Evolutionary conservation across 2,888 invertebrate genomes (phyloP).

Genomic region (Caenorhabditis uteleia): DNA sequence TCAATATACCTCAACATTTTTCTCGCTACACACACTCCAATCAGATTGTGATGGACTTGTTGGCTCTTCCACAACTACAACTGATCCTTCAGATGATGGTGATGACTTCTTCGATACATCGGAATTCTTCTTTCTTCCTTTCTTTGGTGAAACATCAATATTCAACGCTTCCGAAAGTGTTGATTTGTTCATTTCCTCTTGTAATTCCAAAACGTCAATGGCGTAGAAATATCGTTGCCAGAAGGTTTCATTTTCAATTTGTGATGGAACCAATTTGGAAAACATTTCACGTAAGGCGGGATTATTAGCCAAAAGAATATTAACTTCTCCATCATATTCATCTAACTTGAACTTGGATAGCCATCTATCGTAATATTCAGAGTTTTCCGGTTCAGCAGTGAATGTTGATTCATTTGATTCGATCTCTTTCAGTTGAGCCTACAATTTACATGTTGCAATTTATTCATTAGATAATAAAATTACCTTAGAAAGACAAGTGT

Average conservation of each 20-base stretch:
- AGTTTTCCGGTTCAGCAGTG: conserved; percentile 40
- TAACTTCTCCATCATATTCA: conserved; percentile 71
- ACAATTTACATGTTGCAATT: not conserved
- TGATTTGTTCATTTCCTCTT: conserved; percentile 51
- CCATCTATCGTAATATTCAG: conserved; percentile 35
- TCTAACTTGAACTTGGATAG: conserved; percentile 28
- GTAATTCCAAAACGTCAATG: conserved; percentile 69
- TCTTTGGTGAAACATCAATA: conserved; percentile 40
- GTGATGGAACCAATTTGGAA: conserved; percentile 75
- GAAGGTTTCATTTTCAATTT: conserved; percentile 78
- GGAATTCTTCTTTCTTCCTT: conserved; percentile 1
- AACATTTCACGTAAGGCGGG: conserved; percentile 76
- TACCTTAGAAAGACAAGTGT: conserved; percentile 35
- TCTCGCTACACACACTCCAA: conserved; percentile 57
- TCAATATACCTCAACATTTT: conserved; percentile 41
- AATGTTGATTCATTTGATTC: conserved; percentile 55
- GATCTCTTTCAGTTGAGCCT: conserved; percentile 46
- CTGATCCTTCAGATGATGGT: conserved; percentile 30
- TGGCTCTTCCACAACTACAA: conserved; percentile 45
- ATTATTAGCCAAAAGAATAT: conserved; percentile 76
- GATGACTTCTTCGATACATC: conserved; percentile 27
- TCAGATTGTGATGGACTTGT: conserved; percentile 51
- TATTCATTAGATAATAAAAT: conserved; percentile 3
- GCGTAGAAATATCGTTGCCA: conserved; percentile 86
- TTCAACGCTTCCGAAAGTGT: conserved; percentile 41